Evolutionary conservation across 2,888 invertebrate species (phyloP), one percentile per base, ranked within the genome.

Genomic region (Monoplex corrugatus): DNA sequence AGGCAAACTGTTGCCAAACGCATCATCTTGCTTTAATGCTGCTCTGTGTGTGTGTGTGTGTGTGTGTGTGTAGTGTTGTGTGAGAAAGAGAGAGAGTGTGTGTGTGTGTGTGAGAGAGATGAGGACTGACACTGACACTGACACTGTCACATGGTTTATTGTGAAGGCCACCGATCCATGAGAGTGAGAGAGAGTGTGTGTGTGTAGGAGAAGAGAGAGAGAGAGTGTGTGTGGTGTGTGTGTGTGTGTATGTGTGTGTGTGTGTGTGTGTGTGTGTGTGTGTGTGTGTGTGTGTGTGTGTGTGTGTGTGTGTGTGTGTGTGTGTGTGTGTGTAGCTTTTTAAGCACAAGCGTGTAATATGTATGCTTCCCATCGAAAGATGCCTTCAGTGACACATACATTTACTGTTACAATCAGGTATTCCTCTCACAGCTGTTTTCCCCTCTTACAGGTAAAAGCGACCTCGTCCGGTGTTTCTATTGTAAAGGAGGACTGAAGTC

Each of bases 391-490:
- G 16, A 16, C 35, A 78, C n/a, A 35, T 2, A 3, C 19, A 38
- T 78, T 72, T 23, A 28, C 19, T 28, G 0, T 1, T 28, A 28
- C 68, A n/a, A 0, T 68, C 28, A 28, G 6, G 8, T 68, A 6
- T 8, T 68, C n/a, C n/a, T 68, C 23, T 68, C n/a, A 0, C 6
- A 28, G 28, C n/a, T 72, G 38, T 10, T 38, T 3, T 32, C 23
- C 5, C 44, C 19, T 0, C n/a, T 50, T 84, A 28, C 83, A 91
- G 91, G 91, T 35, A 87, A 89, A 40, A 89, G 87, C 32, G 91
- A 91, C 45, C 89, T 90, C 23, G 90, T 89, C 72, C 83, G 91
- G 5, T 91, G 91, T 72, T 91, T 91, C 86, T 90, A 89, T 88
- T 91, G 90, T 72, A 90, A 90, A 19, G 90, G 91, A 5, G 91